phyloP scores from a whole-genome alignment of 1,140 invertebrate species.

The Coelopa frigida region DNA sequence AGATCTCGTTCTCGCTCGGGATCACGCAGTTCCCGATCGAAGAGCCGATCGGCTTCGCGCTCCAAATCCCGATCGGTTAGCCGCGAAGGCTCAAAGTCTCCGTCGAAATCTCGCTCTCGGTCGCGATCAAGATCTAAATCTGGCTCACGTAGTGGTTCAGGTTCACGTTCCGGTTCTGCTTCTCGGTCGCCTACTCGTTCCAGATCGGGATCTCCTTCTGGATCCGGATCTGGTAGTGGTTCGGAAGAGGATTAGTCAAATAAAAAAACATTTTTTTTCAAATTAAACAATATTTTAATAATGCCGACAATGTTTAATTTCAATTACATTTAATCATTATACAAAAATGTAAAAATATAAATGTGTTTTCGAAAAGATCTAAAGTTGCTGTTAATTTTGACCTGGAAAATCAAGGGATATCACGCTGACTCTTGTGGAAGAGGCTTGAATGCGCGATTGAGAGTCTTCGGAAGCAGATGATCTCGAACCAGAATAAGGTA shows the following conservation, averaged over 20 bases:
- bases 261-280: not conserved
- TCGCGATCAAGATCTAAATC: conserved; percentile 21
- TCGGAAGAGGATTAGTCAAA: conserved; percentile 16
- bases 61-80: conserved; percentile 22
- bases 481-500: too few relatives aligned
- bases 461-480: too few relatives aligned
- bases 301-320: too few relatives aligned
- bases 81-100: conserved; percentile 23
- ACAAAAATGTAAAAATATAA: too few relatives aligned
- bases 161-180: conserved; percentile 25
- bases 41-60: conserved; percentile 23
- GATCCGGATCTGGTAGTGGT: conserved; percentile 32
- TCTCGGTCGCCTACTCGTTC: conserved; percentile 15
- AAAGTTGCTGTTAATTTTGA: conserved; percentile 6
- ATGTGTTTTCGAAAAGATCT: too few relatives aligned
- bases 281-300: too few relatives aligned
- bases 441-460: not conserved
- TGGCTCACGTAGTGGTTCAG: conserved; percentile 13
- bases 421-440: conserved; percentile 22
- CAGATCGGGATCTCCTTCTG: not conserved
- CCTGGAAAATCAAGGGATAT: conserved; percentile 28
- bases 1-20: conserved; percentile 27
- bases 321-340: too few relatives aligned
- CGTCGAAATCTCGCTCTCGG: conserved; percentile 25
- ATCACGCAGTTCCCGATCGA: conserved; percentile 22